These are phyloP conservation scores for Drosophila erecta DNA, from an alignment of 1,140 invertebrate species.

Conservation along the genomic window DNA sequence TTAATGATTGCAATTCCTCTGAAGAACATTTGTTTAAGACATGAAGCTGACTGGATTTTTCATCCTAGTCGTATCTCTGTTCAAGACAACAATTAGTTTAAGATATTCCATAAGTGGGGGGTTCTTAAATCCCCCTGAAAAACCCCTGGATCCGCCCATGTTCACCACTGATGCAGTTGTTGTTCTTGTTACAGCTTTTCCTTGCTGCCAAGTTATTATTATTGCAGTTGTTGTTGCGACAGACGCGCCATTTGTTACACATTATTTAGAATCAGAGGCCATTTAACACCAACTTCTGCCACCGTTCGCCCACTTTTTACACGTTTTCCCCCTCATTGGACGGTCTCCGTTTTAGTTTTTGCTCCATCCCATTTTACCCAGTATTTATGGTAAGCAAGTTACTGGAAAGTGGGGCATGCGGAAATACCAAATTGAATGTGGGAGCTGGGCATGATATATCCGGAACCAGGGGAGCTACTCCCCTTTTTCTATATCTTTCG, in stretches of 20 bases:
- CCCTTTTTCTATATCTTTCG: neutral
- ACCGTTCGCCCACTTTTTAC: conserved; percentile 1
- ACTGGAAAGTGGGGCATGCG: conserved; percentile 65
- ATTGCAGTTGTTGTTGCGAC: conserved; percentile 67
- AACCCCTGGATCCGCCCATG: neutral
- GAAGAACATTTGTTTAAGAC: too few relatives aligned
- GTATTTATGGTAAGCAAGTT: conserved; percentile 64
- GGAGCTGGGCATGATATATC: conserved; percentile 40
- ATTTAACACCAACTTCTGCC: conserved; percentile 20
- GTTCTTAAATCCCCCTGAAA: too few relatives aligned
- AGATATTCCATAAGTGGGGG: too few relatives aligned
- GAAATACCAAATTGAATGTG: conserved; percentile 59
- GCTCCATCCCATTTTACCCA: conserved; percentile 46
- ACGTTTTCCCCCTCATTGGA: neutral
- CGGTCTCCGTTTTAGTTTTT: conserved; percentile 14
- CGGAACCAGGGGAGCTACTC: conserved; percentile 34
- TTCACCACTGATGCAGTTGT: neutral
- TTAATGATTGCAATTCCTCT: too few relatives aligned
- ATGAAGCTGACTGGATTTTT: too few relatives aligned
- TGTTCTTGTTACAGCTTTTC: conserved; percentile 8
- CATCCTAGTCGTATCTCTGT: too few relatives aligned
- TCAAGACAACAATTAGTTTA: too few relatives aligned
- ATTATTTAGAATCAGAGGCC: conserved; percentile 63
- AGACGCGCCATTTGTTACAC: conserved; percentile 79
- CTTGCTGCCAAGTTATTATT: conserved; percentile 67